Evolutionary conservation across 2,888 invertebrate genomes (phyloP), one percentile per base, ranked within the genome.

Genomic region (Polia nebulosa): DNA sequence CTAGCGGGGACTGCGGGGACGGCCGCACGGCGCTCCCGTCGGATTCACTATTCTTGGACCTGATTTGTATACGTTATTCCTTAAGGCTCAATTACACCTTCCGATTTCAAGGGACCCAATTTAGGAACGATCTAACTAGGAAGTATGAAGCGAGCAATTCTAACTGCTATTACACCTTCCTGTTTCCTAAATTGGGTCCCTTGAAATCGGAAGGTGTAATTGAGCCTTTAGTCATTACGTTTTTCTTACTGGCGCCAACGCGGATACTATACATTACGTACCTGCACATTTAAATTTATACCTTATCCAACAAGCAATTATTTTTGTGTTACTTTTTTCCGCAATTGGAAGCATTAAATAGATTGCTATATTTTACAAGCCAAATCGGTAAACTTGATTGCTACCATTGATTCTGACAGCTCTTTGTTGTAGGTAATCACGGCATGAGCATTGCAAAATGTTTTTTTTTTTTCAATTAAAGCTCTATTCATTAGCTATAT

Each of bases 61-160:
- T 88, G 86, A 91, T 93, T 92, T 91, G 90, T 92, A 88, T 91
- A 89, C 87, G 85, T 85, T 84, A 75, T 81, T 80, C 80, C 81
- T 72, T n/a, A n/a, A n/a, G n/a, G n/a, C n/a, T n/a, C n/a, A n/a
- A n/a, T n/a, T n/a, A n/a, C n/a, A n/a, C n/a, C n/a, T n/a, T n/a
- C n/a, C n/a, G n/a, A n/a, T n/a, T n/a, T n/a, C n/a, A n/a, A n/a
- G n/a, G n/a, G n/a, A n/a, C n/a, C n/a, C n/a, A n/a, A n/a, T n/a
- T n/a, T n/a, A n/a, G n/a, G n/a, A n/a, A n/a, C n/a, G n/a, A n/a
- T n/a, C n/a, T n/a, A n/a, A n/a, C n/a, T n/a, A n/a, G n/a, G n/a
- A n/a, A n/a, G n/a, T n/a, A n/a, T n/a, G n/a, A n/a, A n/a, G n/a
- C n/a, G n/a, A n/a, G n/a, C n/a, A n/a, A n/a, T n/a, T n/a, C n/a